Evolutionary conservation across 2,888 invertebrate species (phyloP).

Genomic region (Ophion costatus): DNA sequence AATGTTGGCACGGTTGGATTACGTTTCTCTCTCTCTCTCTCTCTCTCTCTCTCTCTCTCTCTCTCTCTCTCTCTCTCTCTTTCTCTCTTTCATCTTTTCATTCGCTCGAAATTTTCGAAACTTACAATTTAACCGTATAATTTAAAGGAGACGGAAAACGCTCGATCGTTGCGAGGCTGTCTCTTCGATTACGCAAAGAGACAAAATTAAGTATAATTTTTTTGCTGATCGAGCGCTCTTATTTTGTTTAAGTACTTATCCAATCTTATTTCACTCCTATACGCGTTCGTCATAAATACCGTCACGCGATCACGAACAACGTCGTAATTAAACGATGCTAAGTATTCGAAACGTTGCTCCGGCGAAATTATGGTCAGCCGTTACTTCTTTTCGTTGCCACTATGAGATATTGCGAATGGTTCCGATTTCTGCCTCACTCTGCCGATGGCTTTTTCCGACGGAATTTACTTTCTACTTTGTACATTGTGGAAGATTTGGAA

Average conservation of each 20-base stretch:
- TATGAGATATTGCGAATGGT: no score
- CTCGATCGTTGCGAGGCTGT: slow-evolving; percentile 70
- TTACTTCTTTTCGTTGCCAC: not conserved
- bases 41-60: slow-evolving; percentile 17
- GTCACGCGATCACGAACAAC: slow-evolving; percentile 30
- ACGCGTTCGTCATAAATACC: slow-evolving; percentile 45
- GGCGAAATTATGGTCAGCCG: not conserved
- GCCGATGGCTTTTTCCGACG: not conserved
- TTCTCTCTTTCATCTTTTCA: slow-evolving; percentile 9
- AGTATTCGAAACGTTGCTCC: slow-evolving; percentile 1
- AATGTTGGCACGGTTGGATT: slow-evolving; percentile 73
- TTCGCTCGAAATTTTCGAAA: slow-evolving; percentile 60
- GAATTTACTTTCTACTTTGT: not conserved
- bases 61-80: slow-evolving; percentile 24
- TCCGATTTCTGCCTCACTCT: not conserved
- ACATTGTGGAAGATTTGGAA: not conserved
- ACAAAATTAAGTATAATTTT: slow-evolving; percentile 58
- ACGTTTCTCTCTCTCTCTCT: slow-evolving; percentile 18
- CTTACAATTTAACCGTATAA: slow-evolving; percentile 63
- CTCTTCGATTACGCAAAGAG: slow-evolving; percentile 57
- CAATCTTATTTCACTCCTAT: slow-evolving; percentile 41
- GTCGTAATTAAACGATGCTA: slow-evolving; percentile 14
- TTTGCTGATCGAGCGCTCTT: slow-evolving; percentile 57
- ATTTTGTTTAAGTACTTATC: slow-evolving; percentile 72
- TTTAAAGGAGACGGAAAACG: slow-evolving; percentile 44